These are phyloP conservation scores for Mythimna pallens DNA, from an alignment of 2,888 invertebrate genomes.

Conservation along the genomic window DNA sequence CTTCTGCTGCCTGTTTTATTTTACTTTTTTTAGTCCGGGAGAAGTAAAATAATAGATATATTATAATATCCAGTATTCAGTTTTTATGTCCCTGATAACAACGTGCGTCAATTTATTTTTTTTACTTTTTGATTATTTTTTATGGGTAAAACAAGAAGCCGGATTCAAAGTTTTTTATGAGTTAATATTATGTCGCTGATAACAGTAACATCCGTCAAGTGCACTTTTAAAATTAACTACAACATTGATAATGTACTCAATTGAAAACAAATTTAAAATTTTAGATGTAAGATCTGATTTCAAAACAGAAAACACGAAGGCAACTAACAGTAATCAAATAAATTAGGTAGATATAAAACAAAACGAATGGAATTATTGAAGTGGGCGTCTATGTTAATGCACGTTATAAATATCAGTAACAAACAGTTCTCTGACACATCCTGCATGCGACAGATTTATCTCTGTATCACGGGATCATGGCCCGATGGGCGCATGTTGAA, in stretches of 20 bases:
- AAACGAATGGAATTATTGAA: conserved; percentile 18
- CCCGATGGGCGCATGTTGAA: conserved; percentile 14
- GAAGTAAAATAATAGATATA: no score
- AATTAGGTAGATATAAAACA: conserved; percentile 4
- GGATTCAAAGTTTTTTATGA: conserved; percentile 16
- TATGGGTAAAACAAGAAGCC: not conserved
- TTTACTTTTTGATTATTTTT: conserved; percentile 2
- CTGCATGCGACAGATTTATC: conserved; percentile 48
- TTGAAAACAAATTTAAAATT: conserved; percentile 8
- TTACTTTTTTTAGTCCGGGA: no score
- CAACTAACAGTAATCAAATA: conserved; percentile 4
- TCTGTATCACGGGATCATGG: conserved; percentile 24
- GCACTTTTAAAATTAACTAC: conserved; percentile 8
- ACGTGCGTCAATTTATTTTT: conserved; percentile 43
- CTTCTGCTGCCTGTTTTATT: no score
- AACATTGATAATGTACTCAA: not conserved
- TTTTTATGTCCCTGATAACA: conserved; percentile 30
- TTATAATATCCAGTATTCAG: conserved; percentile 24
- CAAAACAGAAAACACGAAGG: conserved; percentile 17
- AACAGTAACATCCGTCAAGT: conserved; percentile 43
- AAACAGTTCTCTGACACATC: conserved; percentile 46
- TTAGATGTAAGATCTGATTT: not conserved
- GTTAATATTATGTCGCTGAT: conserved; percentile 29
- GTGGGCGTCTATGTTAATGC: conserved; percentile 35
- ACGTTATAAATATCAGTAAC: conserved; percentile 30